These are phyloP conservation scores for Parauchenoglanis ngamensis DNA, from an alignment of 2,797 vertebrate genomes.

Conservation along the genomic window DNA sequence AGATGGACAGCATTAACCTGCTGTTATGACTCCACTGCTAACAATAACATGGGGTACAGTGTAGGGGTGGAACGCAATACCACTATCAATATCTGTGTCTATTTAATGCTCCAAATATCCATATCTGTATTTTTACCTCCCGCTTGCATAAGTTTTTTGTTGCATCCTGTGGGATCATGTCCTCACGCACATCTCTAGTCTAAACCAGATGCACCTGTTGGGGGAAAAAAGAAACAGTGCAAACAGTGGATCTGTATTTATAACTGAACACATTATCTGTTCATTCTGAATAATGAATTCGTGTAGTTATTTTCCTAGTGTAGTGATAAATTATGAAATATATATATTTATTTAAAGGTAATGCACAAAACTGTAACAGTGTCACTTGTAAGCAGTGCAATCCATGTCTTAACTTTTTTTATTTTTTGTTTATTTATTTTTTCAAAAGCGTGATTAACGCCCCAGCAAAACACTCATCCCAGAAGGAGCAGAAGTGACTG, in stretches of 20 bases:
- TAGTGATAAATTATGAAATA: slow-evolving; percentile 31
- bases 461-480: neutral
- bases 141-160: neutral
- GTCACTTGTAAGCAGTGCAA: neutral
- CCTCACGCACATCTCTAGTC: neutral
- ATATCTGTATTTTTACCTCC: neutral
- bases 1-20: neutral
- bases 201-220: neutral
- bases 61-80: neutral
- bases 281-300: neutral
- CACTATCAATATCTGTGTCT: neutral
- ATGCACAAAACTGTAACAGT: slow-evolving; percentile 1
- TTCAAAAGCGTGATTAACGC: slow-evolving; percentile 23
- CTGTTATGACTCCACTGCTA: neutral
- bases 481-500: slow-evolving; percentile 2
- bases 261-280: neutral
- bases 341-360: neutral
- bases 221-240: neutral
- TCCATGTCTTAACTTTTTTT: neutral
- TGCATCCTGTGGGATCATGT: neutral
- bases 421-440: neutral
- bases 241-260: neutral
- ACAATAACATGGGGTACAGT: neutral
- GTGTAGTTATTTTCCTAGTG: neutral
- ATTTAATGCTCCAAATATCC: neutral